These are phyloP conservation scores for Leptinotarsa rubiginosa DNA, from an alignment of 2,888 invertebrate genomes.

Conservation along the genomic window DNA sequence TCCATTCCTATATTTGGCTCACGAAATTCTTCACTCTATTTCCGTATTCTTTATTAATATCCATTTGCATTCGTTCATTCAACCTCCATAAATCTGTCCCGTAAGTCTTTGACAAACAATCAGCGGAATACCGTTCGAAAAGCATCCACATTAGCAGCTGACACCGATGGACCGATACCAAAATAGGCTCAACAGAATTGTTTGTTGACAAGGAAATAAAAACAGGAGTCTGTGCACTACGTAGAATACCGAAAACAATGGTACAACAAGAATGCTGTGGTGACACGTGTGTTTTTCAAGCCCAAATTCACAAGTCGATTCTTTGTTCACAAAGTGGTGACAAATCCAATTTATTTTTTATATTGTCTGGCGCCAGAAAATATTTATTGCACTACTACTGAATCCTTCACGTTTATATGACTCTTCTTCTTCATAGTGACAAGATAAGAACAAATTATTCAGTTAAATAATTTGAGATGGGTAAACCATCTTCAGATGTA, in stretches of 20 bases:
- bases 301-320: not conserved
- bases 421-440: too few species aligned
- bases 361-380: not conserved
- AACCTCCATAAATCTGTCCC: constrained; percentile 1
- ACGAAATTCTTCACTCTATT: not conserved
- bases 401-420: too few species aligned
- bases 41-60: constrained; percentile 1
- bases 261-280: not conserved
- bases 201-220: not conserved
- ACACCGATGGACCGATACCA: not conserved
- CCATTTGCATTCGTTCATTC: constrained; percentile 5
- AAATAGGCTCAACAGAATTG: constrained; percentile 5
- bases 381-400: not conserved
- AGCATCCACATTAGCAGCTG: not conserved
- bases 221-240: not conserved
- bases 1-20: not conserved
- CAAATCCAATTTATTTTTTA: not conserved
- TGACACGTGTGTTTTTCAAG: not conserved
- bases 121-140: not conserved
- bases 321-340: not conserved
- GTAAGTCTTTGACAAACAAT: constrained; percentile 6
- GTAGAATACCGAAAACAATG: not conserved
- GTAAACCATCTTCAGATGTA: too few species aligned
- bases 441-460: too few species aligned
- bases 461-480: too few species aligned